Conservation (phyloP, 2,113 vertebrate genomes). For the Bufo gargarizans region DNA sequence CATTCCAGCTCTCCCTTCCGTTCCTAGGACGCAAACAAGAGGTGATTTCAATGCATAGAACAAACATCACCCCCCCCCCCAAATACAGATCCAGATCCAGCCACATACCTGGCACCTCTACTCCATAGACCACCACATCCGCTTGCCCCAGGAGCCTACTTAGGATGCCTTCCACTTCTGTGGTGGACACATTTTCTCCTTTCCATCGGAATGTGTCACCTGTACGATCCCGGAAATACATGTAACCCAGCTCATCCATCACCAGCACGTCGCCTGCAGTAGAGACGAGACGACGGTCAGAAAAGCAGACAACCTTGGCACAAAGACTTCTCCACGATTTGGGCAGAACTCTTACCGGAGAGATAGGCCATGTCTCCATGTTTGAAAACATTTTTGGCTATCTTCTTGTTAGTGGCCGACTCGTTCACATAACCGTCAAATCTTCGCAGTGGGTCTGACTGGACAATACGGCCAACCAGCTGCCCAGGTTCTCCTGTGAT, state of each 20-base stretch:
- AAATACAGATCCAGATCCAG: background rate
- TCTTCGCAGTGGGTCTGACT: slow-evolving; percentile 89
- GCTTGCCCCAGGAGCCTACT: slow-evolving; percentile 91
- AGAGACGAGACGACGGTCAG: background rate
- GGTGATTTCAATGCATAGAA: background rate
- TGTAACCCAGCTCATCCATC: slow-evolving; percentile 92
- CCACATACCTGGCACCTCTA: slow-evolving; percentile 89
- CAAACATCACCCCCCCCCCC: too few species aligned
- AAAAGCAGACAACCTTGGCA: background rate
- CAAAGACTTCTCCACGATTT: background rate
- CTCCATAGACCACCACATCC: slow-evolving; percentile 93
- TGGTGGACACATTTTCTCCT: slow-evolving; percentile 97
- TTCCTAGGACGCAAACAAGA: slow-evolving; percentile 72
- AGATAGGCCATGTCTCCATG: slow-evolving; percentile 93
- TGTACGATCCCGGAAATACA: slow-evolving; percentile 95
- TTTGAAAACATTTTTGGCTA: slow-evolving; percentile 83
- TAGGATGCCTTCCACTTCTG: slow-evolving; percentile 90
- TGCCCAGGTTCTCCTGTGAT: slow-evolving; percentile 91
- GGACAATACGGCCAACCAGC: slow-evolving; percentile 91
- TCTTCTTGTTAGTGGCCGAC: slow-evolving; percentile 88
- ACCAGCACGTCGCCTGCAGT: slow-evolving; percentile 88
- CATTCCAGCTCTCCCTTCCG: slow-evolving; percentile 96
- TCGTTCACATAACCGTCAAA: slow-evolving; percentile 95
- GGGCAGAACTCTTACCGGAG: slow-evolving; percentile 75
- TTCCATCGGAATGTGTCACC: slow-evolving; percentile 99